Percentiles rank a stretch among this genome's conserved stretches.
phyloP scores from a whole-genome alignment of 2,888 invertebrate genomes.

The Dichetophora obliterata region DNA sequence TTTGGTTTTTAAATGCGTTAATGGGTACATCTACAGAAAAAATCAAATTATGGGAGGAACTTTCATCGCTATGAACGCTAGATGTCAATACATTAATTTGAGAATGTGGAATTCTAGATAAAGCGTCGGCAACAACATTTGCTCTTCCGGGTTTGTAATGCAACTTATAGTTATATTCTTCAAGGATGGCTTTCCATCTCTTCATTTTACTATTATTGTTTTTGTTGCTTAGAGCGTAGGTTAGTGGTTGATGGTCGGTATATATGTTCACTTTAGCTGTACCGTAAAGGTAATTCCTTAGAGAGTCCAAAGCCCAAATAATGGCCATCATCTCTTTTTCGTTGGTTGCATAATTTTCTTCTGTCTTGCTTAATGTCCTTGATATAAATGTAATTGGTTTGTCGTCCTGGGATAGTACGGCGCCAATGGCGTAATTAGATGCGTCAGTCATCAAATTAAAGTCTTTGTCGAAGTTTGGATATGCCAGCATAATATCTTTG shows the following conservation, averaged over 20 bases:
- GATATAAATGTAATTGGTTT: not conserved
- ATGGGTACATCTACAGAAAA: not conserved
- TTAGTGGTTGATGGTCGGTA: not conserved
- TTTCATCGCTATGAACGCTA: not conserved
- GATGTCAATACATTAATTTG: not conserved
- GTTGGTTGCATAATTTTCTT: not conserved
- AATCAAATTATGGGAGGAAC: not conserved
- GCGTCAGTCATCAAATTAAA: constrained; percentile 4
- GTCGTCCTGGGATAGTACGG: not conserved
- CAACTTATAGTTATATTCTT: not conserved
- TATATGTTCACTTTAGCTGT: not conserved
- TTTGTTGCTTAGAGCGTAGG: not conserved
- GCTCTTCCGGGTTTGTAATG: too few species aligned
- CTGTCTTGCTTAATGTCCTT: not conserved
- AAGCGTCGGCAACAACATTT: too few species aligned
- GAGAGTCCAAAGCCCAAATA: not conserved
- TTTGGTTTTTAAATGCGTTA: not conserved
- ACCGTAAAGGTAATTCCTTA: not conserved
- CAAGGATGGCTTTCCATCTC: constrained; percentile 5
- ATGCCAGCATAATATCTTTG: not conserved
- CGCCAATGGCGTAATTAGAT: not conserved
- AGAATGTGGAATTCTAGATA: too few species aligned
- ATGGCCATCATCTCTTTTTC: not conserved
- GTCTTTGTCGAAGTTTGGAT: not conserved
- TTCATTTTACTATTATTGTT: constrained; percentile 4